Base-by-base conservation (phyloP, 2,113 vertebrate genomes). In the Lampris megalopsis region DNA sequence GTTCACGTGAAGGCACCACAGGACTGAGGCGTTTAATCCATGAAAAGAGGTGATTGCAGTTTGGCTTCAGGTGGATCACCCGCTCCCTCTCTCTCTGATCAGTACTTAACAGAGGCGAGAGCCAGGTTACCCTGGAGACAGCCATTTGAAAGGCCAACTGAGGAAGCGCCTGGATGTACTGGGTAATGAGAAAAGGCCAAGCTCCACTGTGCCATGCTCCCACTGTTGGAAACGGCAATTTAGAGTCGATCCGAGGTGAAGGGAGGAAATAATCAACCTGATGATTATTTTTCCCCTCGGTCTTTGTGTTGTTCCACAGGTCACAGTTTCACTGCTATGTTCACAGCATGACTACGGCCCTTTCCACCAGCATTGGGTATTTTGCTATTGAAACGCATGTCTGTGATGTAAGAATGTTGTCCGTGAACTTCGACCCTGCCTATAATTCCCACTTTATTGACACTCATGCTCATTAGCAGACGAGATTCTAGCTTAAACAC, bases 51-150 rank as follows among this genome's bases (percentile, higher is more conserved):
- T 80, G 85, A 87, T 87, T 86, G 80, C 73, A 64, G 80, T 53
- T 71, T 68, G 74, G 63, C 73, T 86, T 71, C 80, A 87, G 83
- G 81, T 90, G 85, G 83, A 81, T 88, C 76, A 68, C 82, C 75
- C 66, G 68, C 71, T 75, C 52, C 68, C 61, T 57, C 54, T 66
- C 52, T 70, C 61, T 57, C 54, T 66, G 63, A 72, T 79, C 70
- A 71, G 77, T 77, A 65, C 81, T 73, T 83, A 24, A 83, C 80
- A 82, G 76, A 80, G 88, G 80, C 58, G 63, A 63, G 68, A 81
- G 65, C 78, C 64, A 71, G 57, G 89, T 89, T 89, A 68, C 91
- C 89, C 80, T 88, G 88, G 90, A 91, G 90, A 92, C 88, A 62
- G 85, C 5, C 11, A 42, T 87, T 84, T 73, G 40, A 88, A 89